Evolutionary conservation across 1,140 invertebrate species (phyloP).

Genomic region (Mactra quadrangularis): DNA sequence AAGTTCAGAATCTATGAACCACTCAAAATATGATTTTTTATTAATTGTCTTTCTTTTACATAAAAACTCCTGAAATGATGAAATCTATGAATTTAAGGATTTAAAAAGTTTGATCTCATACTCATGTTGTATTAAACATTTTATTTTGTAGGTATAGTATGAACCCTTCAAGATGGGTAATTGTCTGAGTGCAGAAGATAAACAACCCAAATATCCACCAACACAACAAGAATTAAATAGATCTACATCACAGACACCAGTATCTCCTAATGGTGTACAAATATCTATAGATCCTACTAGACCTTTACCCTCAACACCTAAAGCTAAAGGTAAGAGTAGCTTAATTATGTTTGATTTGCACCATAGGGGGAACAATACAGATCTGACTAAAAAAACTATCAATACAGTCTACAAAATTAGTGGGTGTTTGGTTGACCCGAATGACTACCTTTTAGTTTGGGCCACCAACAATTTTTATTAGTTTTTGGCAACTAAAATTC

Average conservation of each 20-base stretch:
- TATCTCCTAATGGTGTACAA: constrained; percentile 59
- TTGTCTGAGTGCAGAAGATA: constrained; percentile 64
- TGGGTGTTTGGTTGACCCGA: too few species aligned
- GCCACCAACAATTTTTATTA: too few species aligned
- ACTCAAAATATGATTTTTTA: background rate
- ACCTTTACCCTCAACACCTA: constrained; percentile 71
- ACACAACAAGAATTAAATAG: constrained; percentile 45
- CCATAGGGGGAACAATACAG: too few species aligned
- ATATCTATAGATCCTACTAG: constrained; percentile 52
- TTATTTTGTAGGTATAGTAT: constrained; percentile 11
- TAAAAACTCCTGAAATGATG: background rate
- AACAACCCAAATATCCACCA: constrained; percentile 54
- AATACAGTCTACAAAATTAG: too few species aligned
- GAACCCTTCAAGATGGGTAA: constrained; percentile 63
- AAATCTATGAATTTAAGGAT: background rate
- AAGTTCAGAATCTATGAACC: background rate
- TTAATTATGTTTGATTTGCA: background rate
- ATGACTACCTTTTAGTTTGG: too few species aligned
- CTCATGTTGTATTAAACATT: background rate
- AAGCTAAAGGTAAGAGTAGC: constrained; percentile 57
- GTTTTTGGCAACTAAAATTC: too few species aligned
- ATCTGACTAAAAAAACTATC: too few species aligned
- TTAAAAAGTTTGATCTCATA: background rate
- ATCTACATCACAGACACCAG: constrained; percentile 18
- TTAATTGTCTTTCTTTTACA: background rate